Evolutionary conservation across 2,113 vertebrate species (phyloP).

Genomic region (Porphyrio hochstetteri): DNA sequence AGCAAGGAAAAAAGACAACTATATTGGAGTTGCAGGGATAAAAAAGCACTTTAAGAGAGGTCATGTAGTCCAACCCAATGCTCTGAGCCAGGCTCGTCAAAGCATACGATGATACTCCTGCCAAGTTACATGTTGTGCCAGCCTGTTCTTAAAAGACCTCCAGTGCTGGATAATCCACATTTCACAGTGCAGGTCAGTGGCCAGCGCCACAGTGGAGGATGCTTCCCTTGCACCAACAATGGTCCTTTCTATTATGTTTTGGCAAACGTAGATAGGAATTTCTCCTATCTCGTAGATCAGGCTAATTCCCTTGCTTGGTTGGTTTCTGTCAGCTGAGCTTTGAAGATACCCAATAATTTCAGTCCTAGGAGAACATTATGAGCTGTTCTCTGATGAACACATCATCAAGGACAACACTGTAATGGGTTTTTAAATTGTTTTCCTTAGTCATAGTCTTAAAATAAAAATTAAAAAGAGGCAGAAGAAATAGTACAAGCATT

Average conservation of each 20-base stretch:
- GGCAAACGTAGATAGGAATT: neutral
- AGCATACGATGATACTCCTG: neutral
- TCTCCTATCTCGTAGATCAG: neutral
- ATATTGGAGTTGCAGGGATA: neutral
- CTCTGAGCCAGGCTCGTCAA: neutral
- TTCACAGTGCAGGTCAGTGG: neutral
- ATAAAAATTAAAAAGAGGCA: slow-evolving; percentile 29
- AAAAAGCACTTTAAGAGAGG: neutral
- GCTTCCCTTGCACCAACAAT: neutral
- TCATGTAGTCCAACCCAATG: neutral
- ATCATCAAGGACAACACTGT: slow-evolving; percentile 17
- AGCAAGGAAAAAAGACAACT: neutral
- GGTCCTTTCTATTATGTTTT: neutral
- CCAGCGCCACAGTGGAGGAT: neutral
- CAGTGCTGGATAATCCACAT: neutral
- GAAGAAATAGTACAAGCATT: neutral
- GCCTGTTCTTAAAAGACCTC: neutral
- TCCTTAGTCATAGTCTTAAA: slow-evolving; percentile 55
- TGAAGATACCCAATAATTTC: slow-evolving; percentile 11
- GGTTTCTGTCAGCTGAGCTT: slow-evolving; percentile 8
- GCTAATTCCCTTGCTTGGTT: neutral
- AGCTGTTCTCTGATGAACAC: neutral
- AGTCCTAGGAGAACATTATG: neutral
- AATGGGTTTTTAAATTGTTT: slow-evolving; percentile 47
- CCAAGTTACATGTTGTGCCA: neutral